phyloP scores from a whole-genome alignment of 30 jellyfish, hydroid and myxozoan genomes.

The Mastigias papua region DNA sequence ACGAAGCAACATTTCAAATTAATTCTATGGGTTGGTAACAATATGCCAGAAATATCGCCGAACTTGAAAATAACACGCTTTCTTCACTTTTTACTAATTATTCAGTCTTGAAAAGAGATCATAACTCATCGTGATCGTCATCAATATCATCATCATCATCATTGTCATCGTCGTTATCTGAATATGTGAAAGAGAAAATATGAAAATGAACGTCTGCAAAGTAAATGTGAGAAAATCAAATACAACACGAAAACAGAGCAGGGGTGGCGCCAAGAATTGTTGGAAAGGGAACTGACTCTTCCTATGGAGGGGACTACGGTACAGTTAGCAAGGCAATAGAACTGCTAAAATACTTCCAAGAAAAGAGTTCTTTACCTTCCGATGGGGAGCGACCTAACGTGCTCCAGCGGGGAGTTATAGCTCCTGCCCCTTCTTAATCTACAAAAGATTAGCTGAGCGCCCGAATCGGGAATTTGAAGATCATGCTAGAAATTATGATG shows the following conservation, averaged over 20 bases:
- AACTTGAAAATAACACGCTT: not conserved
- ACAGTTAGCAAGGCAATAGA: no score
- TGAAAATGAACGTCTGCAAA: not conserved
- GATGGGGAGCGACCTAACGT: no score
- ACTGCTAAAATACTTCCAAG: no score
- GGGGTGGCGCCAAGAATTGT: not conserved
- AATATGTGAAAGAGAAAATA: constrained; percentile 1
- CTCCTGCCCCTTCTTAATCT: no score
- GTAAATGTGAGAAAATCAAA: not conserved
- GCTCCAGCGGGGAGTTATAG: no score
- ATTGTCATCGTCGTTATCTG: constrained; percentile 52
- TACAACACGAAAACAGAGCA: not conserved
- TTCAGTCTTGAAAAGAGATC: not conserved
- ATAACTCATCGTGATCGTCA: constrained; percentile 50
- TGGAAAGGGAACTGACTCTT: no score
- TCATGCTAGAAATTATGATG: no score
- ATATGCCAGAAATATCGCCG: not conserved
- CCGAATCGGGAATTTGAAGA: no score
- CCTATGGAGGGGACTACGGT: no score
- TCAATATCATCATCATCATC: constrained; percentile 21
- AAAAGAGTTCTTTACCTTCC: no score
- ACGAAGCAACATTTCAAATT: not conserved
- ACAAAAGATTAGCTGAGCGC: no score
- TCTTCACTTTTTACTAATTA: not conserved
- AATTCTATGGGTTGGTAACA: no score